These are phyloP conservation scores for Coracopsis vasa DNA, from an alignment of 2,113 vertebrate genomes.

Conservation along the genomic window DNA sequence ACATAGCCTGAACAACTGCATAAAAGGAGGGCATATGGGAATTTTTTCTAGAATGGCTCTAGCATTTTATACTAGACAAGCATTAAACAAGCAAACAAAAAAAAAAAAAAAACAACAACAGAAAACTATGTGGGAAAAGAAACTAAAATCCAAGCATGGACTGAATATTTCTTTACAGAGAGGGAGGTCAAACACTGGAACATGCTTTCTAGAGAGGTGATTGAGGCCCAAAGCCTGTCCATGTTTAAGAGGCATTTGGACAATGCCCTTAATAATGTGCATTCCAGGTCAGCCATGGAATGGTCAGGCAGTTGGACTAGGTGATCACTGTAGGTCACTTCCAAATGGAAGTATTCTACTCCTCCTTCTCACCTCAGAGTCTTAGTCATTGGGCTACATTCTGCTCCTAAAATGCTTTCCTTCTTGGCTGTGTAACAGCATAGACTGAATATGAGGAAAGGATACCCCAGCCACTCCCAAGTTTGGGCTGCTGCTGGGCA, in stretches of 20 bases:
- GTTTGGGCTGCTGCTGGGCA: background rate
- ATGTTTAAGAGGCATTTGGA: background rate
- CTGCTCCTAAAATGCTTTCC: background rate
- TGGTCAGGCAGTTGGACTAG: background rate
- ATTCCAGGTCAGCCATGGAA: background rate
- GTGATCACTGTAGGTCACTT: background rate
- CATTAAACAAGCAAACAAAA: background rate
- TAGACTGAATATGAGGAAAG: background rate
- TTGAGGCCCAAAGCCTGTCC: background rate
- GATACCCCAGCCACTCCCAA: background rate
- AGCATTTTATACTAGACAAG: background rate
- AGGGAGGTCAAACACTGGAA: background rate
- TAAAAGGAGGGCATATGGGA: background rate
- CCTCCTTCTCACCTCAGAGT: background rate
- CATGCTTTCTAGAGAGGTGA: background rate
- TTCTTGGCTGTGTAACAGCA: background rate
- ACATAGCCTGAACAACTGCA: background rate
- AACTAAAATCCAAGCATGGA: background rate
- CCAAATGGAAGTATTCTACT: background rate
- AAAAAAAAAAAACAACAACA: background rate
- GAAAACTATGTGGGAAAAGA: background rate
- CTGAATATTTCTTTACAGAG: background rate
- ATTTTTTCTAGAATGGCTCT: background rate
- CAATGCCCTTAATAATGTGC: background rate
- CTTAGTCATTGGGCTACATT: background rate